Evolutionary conservation across 2,113 vertebrate species (phyloP).

Genomic region (Neogobius melanostomus): DNA sequence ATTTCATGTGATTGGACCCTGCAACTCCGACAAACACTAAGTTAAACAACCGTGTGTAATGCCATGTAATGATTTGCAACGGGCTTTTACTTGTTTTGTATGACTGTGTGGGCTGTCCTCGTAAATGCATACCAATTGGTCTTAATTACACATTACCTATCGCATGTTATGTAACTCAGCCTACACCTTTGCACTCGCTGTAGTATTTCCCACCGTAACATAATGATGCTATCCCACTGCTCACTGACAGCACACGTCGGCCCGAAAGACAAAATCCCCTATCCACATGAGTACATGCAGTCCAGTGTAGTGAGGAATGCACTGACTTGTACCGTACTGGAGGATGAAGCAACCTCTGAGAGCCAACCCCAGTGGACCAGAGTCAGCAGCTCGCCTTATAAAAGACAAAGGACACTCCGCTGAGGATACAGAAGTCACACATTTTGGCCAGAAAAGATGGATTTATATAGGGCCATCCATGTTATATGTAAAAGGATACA

Average conservation of each 20-base stretch:
- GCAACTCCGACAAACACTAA: conserved; percentile 85
- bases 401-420: background rate
- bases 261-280: conserved; percentile 3
- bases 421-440: background rate
- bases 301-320: conserved; percentile 1
- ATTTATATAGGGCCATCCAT: background rate
- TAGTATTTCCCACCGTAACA: conserved; percentile 1
- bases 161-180: conserved; percentile 44
- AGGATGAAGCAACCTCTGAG: conserved; percentile 5
- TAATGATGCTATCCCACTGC: conserved; percentile 5
- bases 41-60: conserved; percentile 82
- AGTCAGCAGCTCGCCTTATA: conserved; percentile 2
- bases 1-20: no score
- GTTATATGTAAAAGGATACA: background rate
- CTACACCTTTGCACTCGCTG: conserved; percentile 18
- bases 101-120: conserved; percentile 82
- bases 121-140: conserved; percentile 75
- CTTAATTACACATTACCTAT: conserved; percentile 71
- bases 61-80: conserved; percentile 80
- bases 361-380: background rate
- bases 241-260: background rate
- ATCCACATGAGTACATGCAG: conserved; percentile 3
- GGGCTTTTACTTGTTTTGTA: conserved; percentile 80
- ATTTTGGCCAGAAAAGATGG: conserved; percentile 1
- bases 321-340: conserved; percentile 2